Conservation (phyloP, 92 coral and sea anemone species). For the Zoanthus solanderi region DNA sequence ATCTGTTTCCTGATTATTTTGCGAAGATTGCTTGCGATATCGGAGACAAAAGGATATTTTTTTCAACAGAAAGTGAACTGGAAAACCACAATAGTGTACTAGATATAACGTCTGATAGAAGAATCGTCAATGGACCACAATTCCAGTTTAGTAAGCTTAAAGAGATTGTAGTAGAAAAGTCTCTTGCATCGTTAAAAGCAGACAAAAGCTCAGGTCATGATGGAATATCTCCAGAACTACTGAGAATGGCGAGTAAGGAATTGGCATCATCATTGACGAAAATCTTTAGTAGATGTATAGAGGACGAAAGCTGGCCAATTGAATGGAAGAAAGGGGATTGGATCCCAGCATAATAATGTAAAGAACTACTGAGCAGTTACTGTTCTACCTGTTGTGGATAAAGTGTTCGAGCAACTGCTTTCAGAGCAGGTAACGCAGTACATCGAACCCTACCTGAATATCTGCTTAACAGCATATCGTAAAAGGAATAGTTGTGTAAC, state of each 20-base stretch:
- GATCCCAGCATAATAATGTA: no score
- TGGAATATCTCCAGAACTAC: slow-evolving; percentile 26
- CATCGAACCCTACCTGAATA: slow-evolving; percentile 9
- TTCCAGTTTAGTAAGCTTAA: slow-evolving; percentile 34
- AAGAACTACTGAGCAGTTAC: no score
- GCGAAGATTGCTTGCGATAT: no score
- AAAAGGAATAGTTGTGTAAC: slow-evolving; percentile 25
- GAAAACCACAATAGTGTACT: no score
- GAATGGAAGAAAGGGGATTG: slow-evolving; percentile 42
- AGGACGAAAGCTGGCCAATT: slow-evolving; percentile 22
- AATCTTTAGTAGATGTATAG: slow-evolving; percentile 27
- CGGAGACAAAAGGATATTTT: no score
- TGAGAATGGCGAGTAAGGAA: slow-evolving; percentile 22
- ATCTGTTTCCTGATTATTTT: no score
- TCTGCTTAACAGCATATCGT: slow-evolving; percentile 10
- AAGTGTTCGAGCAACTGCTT: background rate
- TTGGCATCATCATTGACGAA: slow-evolving; percentile 34
- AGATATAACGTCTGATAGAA: background rate
- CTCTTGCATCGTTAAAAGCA: slow-evolving; percentile 34
- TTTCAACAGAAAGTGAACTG: no score
- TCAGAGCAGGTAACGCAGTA: background rate
- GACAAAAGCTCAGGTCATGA: slow-evolving; percentile 49
- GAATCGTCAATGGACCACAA: slow-evolving; percentile 38
- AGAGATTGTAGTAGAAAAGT: slow-evolving; percentile 32
- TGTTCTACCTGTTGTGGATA: background rate